Evolutionary conservation across 64 coral and sea anemone genomes (phyloP).

Genomic region (Actinia equina): DNA sequence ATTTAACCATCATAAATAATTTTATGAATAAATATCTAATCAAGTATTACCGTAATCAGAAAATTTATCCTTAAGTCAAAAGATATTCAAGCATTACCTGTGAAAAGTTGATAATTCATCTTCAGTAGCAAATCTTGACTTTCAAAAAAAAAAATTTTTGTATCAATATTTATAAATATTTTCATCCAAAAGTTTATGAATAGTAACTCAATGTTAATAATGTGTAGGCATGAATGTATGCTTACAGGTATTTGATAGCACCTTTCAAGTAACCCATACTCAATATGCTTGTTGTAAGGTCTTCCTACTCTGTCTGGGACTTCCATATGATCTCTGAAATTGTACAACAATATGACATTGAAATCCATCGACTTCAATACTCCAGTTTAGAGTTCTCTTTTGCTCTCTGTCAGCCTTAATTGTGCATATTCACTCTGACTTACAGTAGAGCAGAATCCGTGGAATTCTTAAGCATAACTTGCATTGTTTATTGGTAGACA

Average conservation of each 20-base stretch:
- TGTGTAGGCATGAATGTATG: background rate
- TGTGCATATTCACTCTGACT: too few species aligned
- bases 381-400: too few species aligned
- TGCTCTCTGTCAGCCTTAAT: too few species aligned
- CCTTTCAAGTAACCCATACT: conserved; percentile 64
- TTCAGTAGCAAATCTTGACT: conserved; percentile 69
- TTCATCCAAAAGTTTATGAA: too few species aligned
- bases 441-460: too few species aligned
- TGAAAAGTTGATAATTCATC: conserved; percentile 47
- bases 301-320: conserved; percentile 64
- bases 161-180: background rate
- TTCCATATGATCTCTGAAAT: conserved; percentile 68
- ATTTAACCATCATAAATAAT: too few species aligned
- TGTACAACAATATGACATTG: too few species aligned
- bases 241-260: conserved; percentile 73
- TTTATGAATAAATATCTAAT: background rate
- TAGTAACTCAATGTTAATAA: background rate
- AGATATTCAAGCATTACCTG: conserved; percentile 23
- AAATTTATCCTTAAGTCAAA: background rate
- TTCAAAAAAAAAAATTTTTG: background rate
- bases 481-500: too few species aligned
- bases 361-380: too few species aligned
- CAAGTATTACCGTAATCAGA: background rate
- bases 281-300: conserved; percentile 74
- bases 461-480: too few species aligned